Base-by-base conservation (phyloP, 92 coral and sea anemone species). In the Phymanthus crucifer region DNA sequence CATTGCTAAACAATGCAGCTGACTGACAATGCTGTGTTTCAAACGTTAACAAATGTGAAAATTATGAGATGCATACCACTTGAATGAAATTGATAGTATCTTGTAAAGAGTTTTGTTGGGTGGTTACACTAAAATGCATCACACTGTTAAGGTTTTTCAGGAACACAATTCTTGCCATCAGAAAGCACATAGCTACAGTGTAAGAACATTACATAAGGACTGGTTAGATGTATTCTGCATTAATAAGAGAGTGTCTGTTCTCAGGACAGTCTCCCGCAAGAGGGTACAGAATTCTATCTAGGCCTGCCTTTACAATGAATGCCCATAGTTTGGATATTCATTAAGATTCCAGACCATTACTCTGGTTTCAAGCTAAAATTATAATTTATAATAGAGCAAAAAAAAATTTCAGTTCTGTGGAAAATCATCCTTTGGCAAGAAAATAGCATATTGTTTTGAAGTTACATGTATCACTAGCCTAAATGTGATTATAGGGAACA, bases 281-380 rank as follows among this genome's bases (percentile, higher is more conserved):
- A 74, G 67, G 35, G 47, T 46, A 76, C 90, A 86, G 85, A 80
- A 50, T 65, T 76, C 37, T 10, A 23, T 86, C 83, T 86, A 58
- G 84, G 90, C 57, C 90, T 76, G 86, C 85, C 83, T 80, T 86
- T 86, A 86, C 90, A 86, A 74, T 86, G 83, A 86, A 61, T 33
- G 68, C 34, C 83, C 80, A 77, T 61, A 46, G 74, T 68, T 21
- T 56, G 75, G 77, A 70, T 64, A 78, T 40, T 52, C 90, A 90
- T 85, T 89, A 90, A 90, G 91, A 87, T 87, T 87, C 84, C 90
- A 90, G 94, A 87, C 90, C 86, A 70, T 54, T 66, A 90, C 94
- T 87, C 94, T 85, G 91, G 93, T 81, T 85, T 85, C 68, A 11
- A 32, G 77, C 73, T 65, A n/a, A 19, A 40, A 38, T 33, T 19